Base-by-base conservation (phyloP, 2,888 invertebrate species). In the Anthoptus insignis region DNA sequence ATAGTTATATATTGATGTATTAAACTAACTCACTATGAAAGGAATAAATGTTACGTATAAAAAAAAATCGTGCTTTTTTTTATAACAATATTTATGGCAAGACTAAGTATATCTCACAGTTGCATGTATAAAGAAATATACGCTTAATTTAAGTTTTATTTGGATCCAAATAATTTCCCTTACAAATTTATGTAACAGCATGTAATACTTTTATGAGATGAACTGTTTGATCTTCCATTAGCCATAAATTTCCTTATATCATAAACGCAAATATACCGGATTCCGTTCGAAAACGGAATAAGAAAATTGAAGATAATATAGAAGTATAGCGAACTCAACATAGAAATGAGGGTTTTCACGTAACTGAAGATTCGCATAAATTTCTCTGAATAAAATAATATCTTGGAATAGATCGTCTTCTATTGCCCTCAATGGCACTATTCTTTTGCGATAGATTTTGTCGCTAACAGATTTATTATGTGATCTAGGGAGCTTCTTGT, bases 321-420 rank as follows among this genome's bases (percentile, higher is more conserved):
- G 42, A 42, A 11, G 42, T 42, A 19, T 7, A 11, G 42, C 19
- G 19, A 42, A 42, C 19, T 45, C 13, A 29, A 45, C 29, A 19
- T 21, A 47, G 58, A 47, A 58, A 47, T 47, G 21, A 22, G 14
- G 34, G 27, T 24, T 8, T 47, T 34, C 32, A 13, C 5, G 21
- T 22, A 34, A 58, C 47, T 34, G 58, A 58, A 42, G 58, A 32
- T 32, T 58, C 47, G 47, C 58, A 58, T 58, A 58, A 58, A 39
- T 47, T 58, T 58, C 58, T 8, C 21, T 13, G 47, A 32, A 58
- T 58, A 58, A 58, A 58, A 58, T 58, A 58, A 58, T 58, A 47
- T 58, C 47, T 21, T 47, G 7, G 34, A 47, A 47, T 58, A 14
- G 42, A 58, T 58, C 58, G 58, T 58, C 22, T 58, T 58, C 32